A percentile compares a stretch with the other conserved stretches of the same genome.
Evolutionary conservation across 92 coral and sea anemone species (phyloP).

Genomic region (Blastomussa wellsi): DNA sequence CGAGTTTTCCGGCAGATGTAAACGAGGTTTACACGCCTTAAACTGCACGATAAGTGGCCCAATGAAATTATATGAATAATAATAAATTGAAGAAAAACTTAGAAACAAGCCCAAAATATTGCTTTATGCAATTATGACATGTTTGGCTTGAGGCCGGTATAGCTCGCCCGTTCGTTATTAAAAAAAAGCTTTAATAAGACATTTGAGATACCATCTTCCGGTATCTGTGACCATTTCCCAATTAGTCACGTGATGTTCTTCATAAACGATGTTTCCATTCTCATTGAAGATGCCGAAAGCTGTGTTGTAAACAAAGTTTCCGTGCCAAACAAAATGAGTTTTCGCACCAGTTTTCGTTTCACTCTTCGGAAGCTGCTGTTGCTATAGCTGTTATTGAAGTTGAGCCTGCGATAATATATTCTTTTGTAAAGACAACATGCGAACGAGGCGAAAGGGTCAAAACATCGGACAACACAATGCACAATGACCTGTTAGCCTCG

Average conservation of each 20-base stretch:
- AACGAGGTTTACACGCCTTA: not conserved
- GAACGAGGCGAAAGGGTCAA: too few species aligned
- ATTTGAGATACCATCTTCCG: not conserved
- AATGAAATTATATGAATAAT: not conserved
- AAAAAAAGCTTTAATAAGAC: not conserved
- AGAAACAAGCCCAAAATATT: not conserved
- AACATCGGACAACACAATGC: too few species aligned
- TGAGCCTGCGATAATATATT: too few species aligned
- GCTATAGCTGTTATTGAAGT: too few species aligned
- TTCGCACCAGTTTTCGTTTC: not conserved
- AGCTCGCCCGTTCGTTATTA: not conserved
- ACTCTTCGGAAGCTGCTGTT: too few species aligned
- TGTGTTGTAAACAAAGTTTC: not conserved
- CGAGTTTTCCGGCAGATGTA: not conserved
- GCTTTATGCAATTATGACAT: not conserved
- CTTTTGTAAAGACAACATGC: too few species aligned
- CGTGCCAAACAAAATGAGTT: too few species aligned
- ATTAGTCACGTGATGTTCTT: not conserved
- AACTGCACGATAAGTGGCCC: not conserved
- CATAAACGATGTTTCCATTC: not conserved
- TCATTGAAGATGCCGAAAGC: not conserved
- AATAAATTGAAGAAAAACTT: not conserved
- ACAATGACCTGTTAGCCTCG: too few species aligned
- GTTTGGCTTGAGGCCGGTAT: not conserved
- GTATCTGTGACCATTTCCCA: not conserved